Evolutionary conservation across 2,888 invertebrate species (phyloP), one percentile per base, ranked within the genome.

Genomic region (Sinopyrophorus schimmeli): DNA sequence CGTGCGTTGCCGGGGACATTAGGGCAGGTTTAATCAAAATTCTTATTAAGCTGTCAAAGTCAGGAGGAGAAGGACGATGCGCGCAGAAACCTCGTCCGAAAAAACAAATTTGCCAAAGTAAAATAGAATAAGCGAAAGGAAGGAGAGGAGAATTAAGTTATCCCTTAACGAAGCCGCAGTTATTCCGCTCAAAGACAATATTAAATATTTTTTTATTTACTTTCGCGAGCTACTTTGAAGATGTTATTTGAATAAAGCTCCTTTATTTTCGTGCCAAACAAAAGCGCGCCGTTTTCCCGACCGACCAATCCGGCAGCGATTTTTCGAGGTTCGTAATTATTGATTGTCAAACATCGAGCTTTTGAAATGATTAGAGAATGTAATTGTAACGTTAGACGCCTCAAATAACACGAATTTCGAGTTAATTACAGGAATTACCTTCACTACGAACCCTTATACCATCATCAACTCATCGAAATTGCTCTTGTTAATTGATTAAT

Each of bases 181-280:
- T 68, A 68, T 67, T 65, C 62, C 61, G 59, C 64, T 62, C 65
- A 65, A 64, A 65, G 64, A 66, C 66, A 66, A 68, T 68, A 68
- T 68, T 67, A 68, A 68, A 68, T 67, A 64, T 67, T 68, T 68
- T 39, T 67, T 68, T 68, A 65, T 67, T 67, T 68, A 64, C 66
- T 63, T 52, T 43, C 43, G 41, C 55, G 58, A 62, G 64, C 60
- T 63, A 62, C 66, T 65, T 66, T 65, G 67, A 65, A 54, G 62
- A 55, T 58, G 57, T 62, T 63, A 67, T 66, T 66, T 65, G 63
- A 65, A 63, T 66, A 64, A 50, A 65, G 63, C 63, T 61, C 51
- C 64, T 66, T 64, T 61, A 65, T 61, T 47, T 51, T 34, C 44
- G 46, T 50, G 44, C 40, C 46, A 32, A 39, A 39, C 31, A 38